Percentiles rank a stretch among this genome's conserved stretches.
Evolutionary conservation across 2,888 invertebrate genomes (phyloP).

Genomic region (Lasioglossum zephyrum): DNA sequence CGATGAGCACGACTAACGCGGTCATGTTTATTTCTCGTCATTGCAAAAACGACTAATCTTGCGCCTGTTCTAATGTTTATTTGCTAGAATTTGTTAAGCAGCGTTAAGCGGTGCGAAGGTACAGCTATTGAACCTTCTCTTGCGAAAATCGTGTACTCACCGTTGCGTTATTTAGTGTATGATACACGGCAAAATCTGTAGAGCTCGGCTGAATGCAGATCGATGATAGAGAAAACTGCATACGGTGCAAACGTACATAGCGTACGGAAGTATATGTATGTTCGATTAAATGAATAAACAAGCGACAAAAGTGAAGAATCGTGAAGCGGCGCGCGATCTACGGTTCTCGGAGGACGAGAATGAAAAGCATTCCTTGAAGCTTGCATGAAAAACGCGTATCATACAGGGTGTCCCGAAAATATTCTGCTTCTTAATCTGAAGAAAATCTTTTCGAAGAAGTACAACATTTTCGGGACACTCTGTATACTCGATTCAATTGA

Average conservation of each 20-base stretch:
- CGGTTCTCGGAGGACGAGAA: constrained; percentile 9
- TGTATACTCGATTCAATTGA: background rate
- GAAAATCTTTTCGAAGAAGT: background rate
- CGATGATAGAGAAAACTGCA: background rate
- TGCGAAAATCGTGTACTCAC: constrained; percentile 30
- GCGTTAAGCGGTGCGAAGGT: constrained; percentile 20
- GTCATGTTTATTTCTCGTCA: background rate
- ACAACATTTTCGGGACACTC: background rate
- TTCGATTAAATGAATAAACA: background rate
- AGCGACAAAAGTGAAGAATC: constrained; percentile 37
- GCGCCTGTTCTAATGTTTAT: constrained; percentile 14
- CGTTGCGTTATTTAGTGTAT: constrained; percentile 27
- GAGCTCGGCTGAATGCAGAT: constrained; percentile 13
- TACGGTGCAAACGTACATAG: constrained; percentile 31
- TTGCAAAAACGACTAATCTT: background rate
- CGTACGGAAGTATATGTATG: background rate
- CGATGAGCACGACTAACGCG: constrained; percentile 38
- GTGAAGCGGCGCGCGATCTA: constrained; percentile 53
- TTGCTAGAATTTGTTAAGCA: constrained; percentile 19
- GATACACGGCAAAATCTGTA: constrained; percentile 22
- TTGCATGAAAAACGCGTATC: constrained; percentile 41
- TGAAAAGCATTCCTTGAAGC: constrained; percentile 55
- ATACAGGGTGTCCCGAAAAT: background rate
- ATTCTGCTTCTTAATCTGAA: no score
- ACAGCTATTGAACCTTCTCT: background rate